Percentiles rank a stretch among this genome's conserved stretches.
These are phyloP conservation scores for Rhinolophus ferrumequinum DNA, from an alignment of 2,113 vertebrate genomes.

Conservation along the genomic window DNA sequence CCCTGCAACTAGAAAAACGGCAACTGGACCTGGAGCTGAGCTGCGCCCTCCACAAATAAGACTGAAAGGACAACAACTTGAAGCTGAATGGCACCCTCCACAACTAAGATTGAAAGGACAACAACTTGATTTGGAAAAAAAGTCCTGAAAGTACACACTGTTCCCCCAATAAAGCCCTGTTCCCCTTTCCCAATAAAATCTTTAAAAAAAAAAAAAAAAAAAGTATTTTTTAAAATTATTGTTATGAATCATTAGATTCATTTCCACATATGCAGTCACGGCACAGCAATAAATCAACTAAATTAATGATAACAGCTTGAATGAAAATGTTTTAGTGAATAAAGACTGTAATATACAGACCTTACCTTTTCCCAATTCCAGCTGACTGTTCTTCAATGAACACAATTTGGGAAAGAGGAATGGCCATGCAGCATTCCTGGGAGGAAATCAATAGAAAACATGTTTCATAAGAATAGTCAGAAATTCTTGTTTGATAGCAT, in stretches of 20 bases:
- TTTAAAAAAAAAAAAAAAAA: background rate
- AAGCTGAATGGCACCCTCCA: too few species aligned
- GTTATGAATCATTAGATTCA: background rate
- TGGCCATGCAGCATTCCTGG: constrained; percentile 95
- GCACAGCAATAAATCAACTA: background rate
- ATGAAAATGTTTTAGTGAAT: background rate
- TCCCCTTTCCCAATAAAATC: too few species aligned
- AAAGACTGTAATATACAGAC: background rate
- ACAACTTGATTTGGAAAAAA: too few species aligned
- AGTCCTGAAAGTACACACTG: too few species aligned
- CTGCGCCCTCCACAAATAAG: too few species aligned
- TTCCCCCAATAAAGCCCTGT: background rate
- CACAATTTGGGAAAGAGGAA: constrained; percentile 94
- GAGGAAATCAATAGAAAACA: constrained; percentile 49
- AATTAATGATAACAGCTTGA: background rate
- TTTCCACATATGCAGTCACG: background rate
- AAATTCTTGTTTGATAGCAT: background rate
- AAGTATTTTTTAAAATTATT: too few species aligned
- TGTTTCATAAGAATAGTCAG: background rate
- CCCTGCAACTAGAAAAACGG: too few species aligned
- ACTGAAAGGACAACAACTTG: too few species aligned
- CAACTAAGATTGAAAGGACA: too few species aligned
- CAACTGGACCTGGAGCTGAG: too few species aligned
- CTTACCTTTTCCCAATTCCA: constrained; percentile 97
- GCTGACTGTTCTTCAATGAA: constrained; percentile 97